Percentiles rank a stretch among this genome's conserved stretches.
These are phyloP conservation scores for Athalia circularis DNA, from an alignment of 2,888 invertebrate genomes.

Conservation along the genomic window DNA sequence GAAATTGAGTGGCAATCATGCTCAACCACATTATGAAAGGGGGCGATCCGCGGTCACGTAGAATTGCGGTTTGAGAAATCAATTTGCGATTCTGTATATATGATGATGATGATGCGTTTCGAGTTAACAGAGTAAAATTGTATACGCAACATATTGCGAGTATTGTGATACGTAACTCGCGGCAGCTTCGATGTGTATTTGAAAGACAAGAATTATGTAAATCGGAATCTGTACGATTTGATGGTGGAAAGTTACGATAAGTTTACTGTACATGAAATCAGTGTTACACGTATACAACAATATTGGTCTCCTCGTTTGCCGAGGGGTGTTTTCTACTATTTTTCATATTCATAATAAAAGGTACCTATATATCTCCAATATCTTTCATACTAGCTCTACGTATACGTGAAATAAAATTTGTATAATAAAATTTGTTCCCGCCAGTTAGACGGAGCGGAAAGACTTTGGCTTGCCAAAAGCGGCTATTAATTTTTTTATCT, in stretches of 20 bases:
- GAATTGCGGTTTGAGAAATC: not conserved
- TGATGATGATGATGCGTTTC: not conserved
- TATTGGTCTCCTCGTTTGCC: too few species aligned
- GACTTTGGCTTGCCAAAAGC: slow-evolving; percentile 67
- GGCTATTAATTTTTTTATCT: slow-evolving; percentile 73
- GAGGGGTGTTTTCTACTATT: not conserved
- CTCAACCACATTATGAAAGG: not conserved
- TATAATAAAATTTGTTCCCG: slow-evolving; percentile 73
- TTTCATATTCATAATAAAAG: slow-evolving; percentile 3
- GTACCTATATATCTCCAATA: not conserved
- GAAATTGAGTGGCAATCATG: not conserved
- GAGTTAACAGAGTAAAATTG: not conserved
- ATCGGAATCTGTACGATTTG: not conserved
- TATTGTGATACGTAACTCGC: not conserved
- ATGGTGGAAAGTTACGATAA: too few species aligned
- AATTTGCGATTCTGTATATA: slow-evolving; percentile 9
- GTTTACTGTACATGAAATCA: too few species aligned
- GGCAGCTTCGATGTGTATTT: not conserved
- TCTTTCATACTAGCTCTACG: slow-evolving; percentile 54
- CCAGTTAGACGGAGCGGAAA: slow-evolving; percentile 63
- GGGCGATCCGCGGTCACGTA: not conserved
- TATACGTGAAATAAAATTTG: slow-evolving; percentile 66
- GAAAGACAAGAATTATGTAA: not conserved
- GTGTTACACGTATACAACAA: too few species aligned
- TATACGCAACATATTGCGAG: too few species aligned